Evolutionary conservation across 2,113 vertebrate genomes (phyloP).

Genomic region (Triplophysa rosa): DNA sequence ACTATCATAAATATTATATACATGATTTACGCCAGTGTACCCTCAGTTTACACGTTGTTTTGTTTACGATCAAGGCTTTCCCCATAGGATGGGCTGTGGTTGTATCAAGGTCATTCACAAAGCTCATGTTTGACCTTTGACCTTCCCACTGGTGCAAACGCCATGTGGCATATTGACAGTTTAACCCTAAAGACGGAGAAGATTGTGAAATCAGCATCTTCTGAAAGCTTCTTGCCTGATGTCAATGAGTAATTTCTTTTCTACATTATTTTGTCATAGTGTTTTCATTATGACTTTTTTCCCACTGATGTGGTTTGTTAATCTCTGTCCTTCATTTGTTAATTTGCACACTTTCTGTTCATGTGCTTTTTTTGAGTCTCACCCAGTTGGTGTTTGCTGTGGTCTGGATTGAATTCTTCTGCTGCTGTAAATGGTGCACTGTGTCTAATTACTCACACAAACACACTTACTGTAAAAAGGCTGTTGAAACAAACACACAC

Average conservation of each 20-base stretch:
- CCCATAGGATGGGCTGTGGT: neutral
- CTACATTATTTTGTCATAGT: neutral
- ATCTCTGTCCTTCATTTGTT: neutral
- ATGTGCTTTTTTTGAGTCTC: neutral
- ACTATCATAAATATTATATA: too few species aligned
- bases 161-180: neutral
- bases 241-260: neutral
- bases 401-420: slow-evolving; percentile 29
- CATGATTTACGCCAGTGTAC: too few species aligned
- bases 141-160: neutral
- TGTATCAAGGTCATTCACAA: neutral
- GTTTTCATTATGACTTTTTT: neutral
- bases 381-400: slow-evolving; percentile 2
- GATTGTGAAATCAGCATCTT: neutral
- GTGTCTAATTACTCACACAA: slow-evolving; percentile 22
- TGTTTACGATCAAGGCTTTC: neutral
- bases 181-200: neutral
- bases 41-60: neutral
- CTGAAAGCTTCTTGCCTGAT: neutral
- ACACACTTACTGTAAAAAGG: slow-evolving; percentile 23
- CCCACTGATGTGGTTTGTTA: neutral
- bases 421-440: slow-evolving; percentile 28
- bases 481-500: slow-evolving; percentile 17
- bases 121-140: slow-evolving; percentile 1
- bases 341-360: neutral